Conservation (phyloP, 2,113 vertebrate species). For the Pagrus major region DNA sequence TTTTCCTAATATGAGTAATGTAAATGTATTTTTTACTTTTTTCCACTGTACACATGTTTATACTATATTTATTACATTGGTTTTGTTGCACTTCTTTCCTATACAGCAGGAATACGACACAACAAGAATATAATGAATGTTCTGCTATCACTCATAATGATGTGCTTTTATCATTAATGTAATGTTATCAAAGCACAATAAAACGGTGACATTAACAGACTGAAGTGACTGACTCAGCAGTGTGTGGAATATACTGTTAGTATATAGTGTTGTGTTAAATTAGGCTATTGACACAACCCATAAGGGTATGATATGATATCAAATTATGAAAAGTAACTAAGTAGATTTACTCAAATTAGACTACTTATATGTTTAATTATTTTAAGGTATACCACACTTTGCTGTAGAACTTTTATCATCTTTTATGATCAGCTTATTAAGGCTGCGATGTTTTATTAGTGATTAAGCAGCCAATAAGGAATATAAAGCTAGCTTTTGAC, state of each 20-base stretch:
- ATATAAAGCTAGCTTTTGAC: neutral
- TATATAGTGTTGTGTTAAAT: too few species aligned
- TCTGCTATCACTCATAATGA: slow-evolving; percentile 63
- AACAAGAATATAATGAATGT: slow-evolving; percentile 70
- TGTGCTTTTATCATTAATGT: slow-evolving; percentile 76
- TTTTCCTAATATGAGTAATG: slow-evolving; percentile 42
- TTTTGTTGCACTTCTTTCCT: slow-evolving; percentile 52
- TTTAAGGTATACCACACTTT: neutral
- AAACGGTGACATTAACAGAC: slow-evolving; percentile 69
- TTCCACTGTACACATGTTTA: slow-evolving; percentile 57
- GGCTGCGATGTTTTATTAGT: neutral
- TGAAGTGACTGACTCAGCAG: slow-evolving; percentile 1
- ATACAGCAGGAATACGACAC: slow-evolving; percentile 28
- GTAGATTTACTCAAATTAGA: neutral
- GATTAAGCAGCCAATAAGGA: neutral
- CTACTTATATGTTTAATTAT: neutral
- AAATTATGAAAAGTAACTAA: neutral
- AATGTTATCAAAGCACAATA: slow-evolving; percentile 80
- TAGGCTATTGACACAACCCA: neutral
- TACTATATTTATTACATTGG: slow-evolving; percentile 63
- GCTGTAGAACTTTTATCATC: neutral
- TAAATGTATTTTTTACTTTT: slow-evolving; percentile 54
- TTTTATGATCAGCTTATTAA: neutral
- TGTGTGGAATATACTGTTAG: neutral
- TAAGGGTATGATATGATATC: neutral